Conservation (phyloP, 2,888 invertebrate species). For the Acanthosepion esculentum region DNA sequence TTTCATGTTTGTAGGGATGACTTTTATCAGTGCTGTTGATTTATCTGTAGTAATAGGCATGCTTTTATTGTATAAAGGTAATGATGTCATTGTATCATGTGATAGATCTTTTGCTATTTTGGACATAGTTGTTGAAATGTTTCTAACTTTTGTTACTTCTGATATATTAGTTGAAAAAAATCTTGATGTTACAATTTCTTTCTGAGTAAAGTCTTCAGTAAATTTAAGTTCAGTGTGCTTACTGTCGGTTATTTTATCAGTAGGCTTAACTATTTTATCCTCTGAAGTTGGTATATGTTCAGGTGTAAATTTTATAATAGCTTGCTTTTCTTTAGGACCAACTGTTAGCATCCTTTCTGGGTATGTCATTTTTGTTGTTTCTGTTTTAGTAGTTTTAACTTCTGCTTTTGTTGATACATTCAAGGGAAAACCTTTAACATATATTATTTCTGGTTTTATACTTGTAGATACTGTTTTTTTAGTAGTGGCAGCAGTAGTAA, state of each 20-base stretch:
- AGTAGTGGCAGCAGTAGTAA: neutral
- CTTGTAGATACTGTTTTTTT: neutral
- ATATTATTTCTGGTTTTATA: neutral
- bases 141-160: neutral
- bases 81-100: neutral
- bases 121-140: neutral
- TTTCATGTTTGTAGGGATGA: neutral
- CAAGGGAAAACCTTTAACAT: neutral
- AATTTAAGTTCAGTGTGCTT: neutral
- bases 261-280: too few relatives aligned
- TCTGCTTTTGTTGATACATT: neutral
- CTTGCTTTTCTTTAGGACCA: neutral
- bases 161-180: neutral
- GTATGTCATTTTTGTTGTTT: too few relatives aligned
- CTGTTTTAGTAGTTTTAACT: neutral
- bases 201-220: neutral
- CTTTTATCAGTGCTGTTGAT: neutral
- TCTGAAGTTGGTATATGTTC: neutral
- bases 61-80: neutral
- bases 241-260: neutral
- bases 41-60: neutral
- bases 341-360: neutral
- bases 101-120: neutral
- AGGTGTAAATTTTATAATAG: neutral
- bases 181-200: neutral